Evolutionary conservation across 2,113 vertebrate genomes (phyloP), one percentile per base, ranked within the genome.

Genomic region (Etheostoma spectabile): DNA sequence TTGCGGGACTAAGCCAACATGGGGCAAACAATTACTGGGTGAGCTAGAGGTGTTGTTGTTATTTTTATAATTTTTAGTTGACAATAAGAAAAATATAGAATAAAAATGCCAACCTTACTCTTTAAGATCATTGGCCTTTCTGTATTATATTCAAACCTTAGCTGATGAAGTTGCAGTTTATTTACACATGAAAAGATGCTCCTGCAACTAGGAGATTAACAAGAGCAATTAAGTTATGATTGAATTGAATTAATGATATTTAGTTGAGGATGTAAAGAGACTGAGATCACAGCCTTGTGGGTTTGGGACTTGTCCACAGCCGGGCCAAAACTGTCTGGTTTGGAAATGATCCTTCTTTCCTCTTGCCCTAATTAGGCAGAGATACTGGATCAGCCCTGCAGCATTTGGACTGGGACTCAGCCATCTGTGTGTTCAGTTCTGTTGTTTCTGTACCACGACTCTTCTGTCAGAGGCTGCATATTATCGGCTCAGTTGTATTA

Each of bases 371-470:
- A 79, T 89, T 85, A 84, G 74, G 64, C 65, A 52, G 71, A 62
- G 73, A 88, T 83, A 68, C 82, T 83, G 86, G 79, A 85, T 87
- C 69, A 83, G 86, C 85, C 93, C 85, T 7, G 45, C 65, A 80
- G 85, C 86, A 51, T 80, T 92, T 93, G 92, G 91, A 91, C 79
- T 24, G 67, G 77, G 77, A 77, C 80, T 60, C 69, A 1, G 53
- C 91, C 91, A 93, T 93, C 91, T 94, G 92, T 80, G 84, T 86
- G 81, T 85, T 74, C 80, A 74, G 79, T 15, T 4, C 27, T 27
- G 73, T 89, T 86, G 78, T 70, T 88, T 72, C 64, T 33, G 52
- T 73, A 79, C 84, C 83, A 82, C 16, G 15, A 61, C 82, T 83
- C 62, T 75, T 74, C 60, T 74, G 75, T 88, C 82, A 74, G 69